Base-by-base conservation (phyloP, 2,888 invertebrate species). In the Philereme vetulata region DNA sequence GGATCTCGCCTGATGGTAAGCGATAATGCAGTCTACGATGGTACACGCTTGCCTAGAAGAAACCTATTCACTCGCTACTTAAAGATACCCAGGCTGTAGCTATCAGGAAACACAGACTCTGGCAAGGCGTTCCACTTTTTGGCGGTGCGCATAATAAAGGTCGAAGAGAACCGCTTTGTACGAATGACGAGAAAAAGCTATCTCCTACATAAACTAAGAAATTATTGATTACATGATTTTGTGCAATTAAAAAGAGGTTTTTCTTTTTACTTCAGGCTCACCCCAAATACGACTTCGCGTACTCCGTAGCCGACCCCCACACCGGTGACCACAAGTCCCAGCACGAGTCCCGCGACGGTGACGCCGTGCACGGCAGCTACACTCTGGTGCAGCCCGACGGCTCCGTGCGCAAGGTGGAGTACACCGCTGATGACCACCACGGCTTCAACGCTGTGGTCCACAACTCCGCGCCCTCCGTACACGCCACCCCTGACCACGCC, bases 281-380 rank as follows among this genome's bases (percentile, higher is more conserved):
- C 65, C 88, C 89, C 33, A 86, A 85, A 80, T 90, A 90, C 72
- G 84, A 89, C 75, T 93, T 87, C 77, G 84, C 87, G 11, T 93
- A 93, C 82, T 93, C 93, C 62, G 93, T 93, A 62, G 79, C 90
- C 44, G 93, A 93, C 79, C 87, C 88, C 8, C 93, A 93, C 74
- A 93, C 93, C 65, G 94, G 93, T 38, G 93, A 93, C 84, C 88
- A 93, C 79, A 93, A 93, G 81, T 85, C 86, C 44, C 93, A 93
- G 80, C 88, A 91, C 73, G 93, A 93, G 78, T 80, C 78, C 67
- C 86, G 90, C 72, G 92, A 92, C 66, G 93, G 93, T 36, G 93
- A 93, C 75, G 83, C 85, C 52, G 94, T 94, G 56, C 92, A 93
- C 76, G 94, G 94, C 55, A 92, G 92, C 77, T 94, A 94, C 82